Evolutionary conservation across 2,113 vertebrate species (phyloP).

Genomic region (Lamprotornis superbus): DNA sequence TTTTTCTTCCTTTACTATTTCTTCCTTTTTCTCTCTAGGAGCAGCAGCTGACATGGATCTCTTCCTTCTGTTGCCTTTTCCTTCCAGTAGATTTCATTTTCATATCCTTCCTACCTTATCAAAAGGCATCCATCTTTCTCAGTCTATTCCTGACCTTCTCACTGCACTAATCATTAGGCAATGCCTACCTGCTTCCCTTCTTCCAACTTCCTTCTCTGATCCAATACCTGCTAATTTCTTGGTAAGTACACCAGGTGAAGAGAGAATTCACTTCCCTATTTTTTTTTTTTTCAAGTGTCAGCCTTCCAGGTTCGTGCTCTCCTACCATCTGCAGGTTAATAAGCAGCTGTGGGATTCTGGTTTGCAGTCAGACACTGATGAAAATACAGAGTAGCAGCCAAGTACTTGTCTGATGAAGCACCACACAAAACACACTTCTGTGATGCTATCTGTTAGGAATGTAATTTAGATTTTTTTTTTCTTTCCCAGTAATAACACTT

Average conservation of each 20-base stretch:
- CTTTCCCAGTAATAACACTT: neutral
- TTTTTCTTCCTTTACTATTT: conserved; percentile 19
- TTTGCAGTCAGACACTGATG: neutral
- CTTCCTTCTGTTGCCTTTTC: conserved; percentile 29
- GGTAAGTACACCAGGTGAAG: conserved; percentile 43
- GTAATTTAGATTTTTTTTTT: neutral
- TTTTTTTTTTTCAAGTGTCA: neutral
- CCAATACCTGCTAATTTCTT: conserved; percentile 8
- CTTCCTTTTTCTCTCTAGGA: conserved; percentile 53
- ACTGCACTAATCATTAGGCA: conserved; percentile 36
- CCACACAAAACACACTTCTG: neutral
- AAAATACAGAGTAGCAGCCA: neutral
- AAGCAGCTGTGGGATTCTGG: neutral
- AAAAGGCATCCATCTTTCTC: neutral
- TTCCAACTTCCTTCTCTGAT: conserved; percentile 68
- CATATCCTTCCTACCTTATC: neutral
- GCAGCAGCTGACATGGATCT: conserved; percentile 25
- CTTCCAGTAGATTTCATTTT: conserved; percentile 19
- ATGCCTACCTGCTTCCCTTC: conserved; percentile 14
- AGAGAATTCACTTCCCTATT: neutral
- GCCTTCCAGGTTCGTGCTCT: neutral
- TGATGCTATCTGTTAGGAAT: neutral
- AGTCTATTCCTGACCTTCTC: conserved; percentile 5
- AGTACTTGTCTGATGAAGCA: neutral
- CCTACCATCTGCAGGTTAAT: neutral